Evolutionary conservation across 2,888 invertebrate species (phyloP).

Genomic region (Ametastegia equiseti): DNA sequence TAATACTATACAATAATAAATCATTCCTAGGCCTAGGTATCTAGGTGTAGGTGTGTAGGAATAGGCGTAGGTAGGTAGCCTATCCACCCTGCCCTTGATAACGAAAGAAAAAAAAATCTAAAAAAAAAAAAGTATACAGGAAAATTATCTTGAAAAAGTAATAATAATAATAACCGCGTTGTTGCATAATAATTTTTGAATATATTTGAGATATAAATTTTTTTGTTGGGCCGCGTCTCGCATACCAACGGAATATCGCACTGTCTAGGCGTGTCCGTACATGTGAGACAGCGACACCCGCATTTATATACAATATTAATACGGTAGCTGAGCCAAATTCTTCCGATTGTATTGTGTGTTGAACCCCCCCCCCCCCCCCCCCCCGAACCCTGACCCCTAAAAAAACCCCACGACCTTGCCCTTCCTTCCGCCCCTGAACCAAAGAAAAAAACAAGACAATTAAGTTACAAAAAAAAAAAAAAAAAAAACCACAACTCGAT

Average conservation of each 20-base stretch:
- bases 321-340: constrained; percentile 66
- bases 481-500: constrained; percentile 48
- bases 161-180: neutral
- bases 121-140: neutral
- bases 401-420: neutral
- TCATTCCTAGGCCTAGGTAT: constrained; percentile 59
- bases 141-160: neutral
- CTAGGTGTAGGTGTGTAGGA: constrained; percentile 72
- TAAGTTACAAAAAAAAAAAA: constrained; percentile 52
- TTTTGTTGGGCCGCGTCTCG: constrained; percentile 66
- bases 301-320: no score
- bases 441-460: constrained; percentile 47
- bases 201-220: constrained; percentile 3
- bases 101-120: neutral
- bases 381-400: neutral
- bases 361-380: constrained; percentile 27
- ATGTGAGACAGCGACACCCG: constrained; percentile 68
- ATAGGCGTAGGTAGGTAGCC: constrained; percentile 71
- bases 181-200: no score
- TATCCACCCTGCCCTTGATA: constrained; percentile 65
- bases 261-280: constrained; percentile 72
- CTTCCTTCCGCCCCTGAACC: constrained; percentile 4
- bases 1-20: neutral
- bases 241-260: constrained; percentile 72
- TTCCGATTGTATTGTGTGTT: constrained; percentile 54